A percentile compares a stretch with the other conserved stretches of the same genome.
phyloP scores from a whole-genome alignment of 53 echinoderm and acorn worm species.

The Astropecten irregularis region DNA sequence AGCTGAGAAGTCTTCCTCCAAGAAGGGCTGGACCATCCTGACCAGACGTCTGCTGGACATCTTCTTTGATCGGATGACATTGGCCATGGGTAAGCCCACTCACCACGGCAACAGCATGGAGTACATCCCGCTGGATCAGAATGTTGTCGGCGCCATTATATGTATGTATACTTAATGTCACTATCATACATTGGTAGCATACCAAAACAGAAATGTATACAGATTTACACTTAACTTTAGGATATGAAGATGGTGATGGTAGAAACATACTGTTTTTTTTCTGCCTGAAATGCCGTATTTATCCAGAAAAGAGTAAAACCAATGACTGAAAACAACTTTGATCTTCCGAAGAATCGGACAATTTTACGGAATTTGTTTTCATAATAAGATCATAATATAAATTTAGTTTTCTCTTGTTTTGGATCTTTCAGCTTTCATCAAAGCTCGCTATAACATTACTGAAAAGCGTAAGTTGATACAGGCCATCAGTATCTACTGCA shows the following conservation, averaged over 20 bases:
- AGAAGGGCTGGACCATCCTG: conserved; percentile 48
- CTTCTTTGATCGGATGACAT: conserved; percentile 58
- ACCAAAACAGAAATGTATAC: too few relatives aligned
- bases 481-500: conserved; percentile 31
- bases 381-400: too few relatives aligned
- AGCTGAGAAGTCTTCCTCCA: conserved; percentile 39
- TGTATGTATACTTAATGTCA: conserved; percentile 28
- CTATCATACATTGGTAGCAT: too few relatives aligned
- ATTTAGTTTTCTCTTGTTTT: neutral
- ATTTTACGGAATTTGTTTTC: too few relatives aligned
- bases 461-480: conserved; percentile 5
- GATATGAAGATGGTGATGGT: too few relatives aligned
- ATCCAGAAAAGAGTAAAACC: too few relatives aligned
- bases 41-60: conserved; percentile 48
- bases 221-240: neutral
- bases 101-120: conserved; percentile 46
- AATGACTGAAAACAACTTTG: too few relatives aligned
- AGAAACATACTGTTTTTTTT: too few relatives aligned
- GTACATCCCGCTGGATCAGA: conserved; percentile 46
- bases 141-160: conserved; percentile 42
- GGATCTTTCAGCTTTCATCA: conserved; percentile 51
- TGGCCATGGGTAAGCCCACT: conserved; percentile 59
- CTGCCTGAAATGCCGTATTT: too few relatives aligned
- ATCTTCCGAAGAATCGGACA: neutral
- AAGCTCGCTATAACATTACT: conserved; percentile 21